Evolutionary conservation across 2,797 vertebrate genomes (phyloP), one percentile per base, ranked within the genome.

Genomic region (Heteromormyrus szaboi): DNA sequence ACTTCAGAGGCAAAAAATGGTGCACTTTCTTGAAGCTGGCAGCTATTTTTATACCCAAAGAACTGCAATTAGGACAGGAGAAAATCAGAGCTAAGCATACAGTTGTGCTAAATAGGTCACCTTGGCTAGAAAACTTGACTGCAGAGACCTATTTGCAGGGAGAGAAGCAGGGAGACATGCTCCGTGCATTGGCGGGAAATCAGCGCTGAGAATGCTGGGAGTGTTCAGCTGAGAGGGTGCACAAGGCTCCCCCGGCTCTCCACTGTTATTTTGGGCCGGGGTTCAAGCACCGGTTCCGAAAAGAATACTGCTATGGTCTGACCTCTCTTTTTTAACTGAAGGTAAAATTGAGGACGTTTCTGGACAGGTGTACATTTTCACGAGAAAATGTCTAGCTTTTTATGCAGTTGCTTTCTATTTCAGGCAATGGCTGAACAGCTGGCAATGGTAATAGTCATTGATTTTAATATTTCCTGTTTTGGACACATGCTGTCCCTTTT

Each of bases 71-170:
- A 68, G 86, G 86, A 4, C 86, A 87, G n/a, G 86, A 65, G 37
- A 87, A 68, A 68, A 87, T 44, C 37, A 68, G 86, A 68, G 56
- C 59, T 87, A 56, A 87, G 41, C 86, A 46, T 22, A 68, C 86
- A 87, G 56, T 68, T 44, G 86, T 87, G 86, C 59, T 87, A 87
- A 87, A 46, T 87, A 56, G 86, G 86, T 87, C 86, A 87, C 86
- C 86, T 87, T 87, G 86, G 37, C 17, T 87, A 62, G 86, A 33
- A 87, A 48, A 48, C 86, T 87, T 33, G 54, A 68, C 56, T 87
- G 59, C 56, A 46, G 86, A 87, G 86, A 87, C 86, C 86, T 87
- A 87, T 68, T 87, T 87, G 86, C 50, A n/a, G 33, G 9, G 44
- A 44, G n/a, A 59, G 85, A 87, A 62, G 85, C 14, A 12, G 33